Conservation (phyloP, 2,113 vertebrate species). For the Emberiza fucata region DNA sequence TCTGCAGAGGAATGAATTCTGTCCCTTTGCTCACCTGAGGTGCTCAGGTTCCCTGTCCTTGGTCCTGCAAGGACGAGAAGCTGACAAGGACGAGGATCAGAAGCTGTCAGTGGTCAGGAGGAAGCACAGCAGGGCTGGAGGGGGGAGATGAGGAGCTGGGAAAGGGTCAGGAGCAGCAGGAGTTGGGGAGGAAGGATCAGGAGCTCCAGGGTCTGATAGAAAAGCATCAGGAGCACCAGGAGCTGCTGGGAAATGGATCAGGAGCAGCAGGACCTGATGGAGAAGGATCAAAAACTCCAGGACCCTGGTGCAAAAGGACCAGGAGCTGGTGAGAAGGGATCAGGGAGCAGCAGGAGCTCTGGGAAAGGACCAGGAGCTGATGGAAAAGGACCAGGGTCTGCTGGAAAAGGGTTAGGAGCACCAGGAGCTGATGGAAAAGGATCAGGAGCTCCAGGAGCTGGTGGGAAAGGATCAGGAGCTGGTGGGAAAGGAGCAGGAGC, state of each 20-base stretch:
- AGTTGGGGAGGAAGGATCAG: too few species aligned
- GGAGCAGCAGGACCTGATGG: background rate
- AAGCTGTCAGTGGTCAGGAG: background rate
- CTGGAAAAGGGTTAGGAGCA: too few species aligned
- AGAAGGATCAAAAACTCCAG: background rate
- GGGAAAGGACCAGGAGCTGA: too few species aligned
- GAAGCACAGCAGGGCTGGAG: background rate
- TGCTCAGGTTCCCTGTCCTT: accelerated
- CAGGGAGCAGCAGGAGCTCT: too few species aligned
- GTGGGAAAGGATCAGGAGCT: too few species aligned
- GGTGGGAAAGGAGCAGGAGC: too few species aligned
- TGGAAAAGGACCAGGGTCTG: background rate
- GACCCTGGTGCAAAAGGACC: too few species aligned
- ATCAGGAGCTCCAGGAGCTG: background rate
- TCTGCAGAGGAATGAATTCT: background rate
- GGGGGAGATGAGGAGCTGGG: background rate
- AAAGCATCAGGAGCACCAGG: background rate
- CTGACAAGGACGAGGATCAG: background rate
- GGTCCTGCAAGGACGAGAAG: background rate
- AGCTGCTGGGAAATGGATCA: too few species aligned
- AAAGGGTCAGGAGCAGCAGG: background rate
- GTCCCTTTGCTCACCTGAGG: background rate
- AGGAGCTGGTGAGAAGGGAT: too few species aligned
- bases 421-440: too few species aligned
- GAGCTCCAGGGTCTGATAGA: background rate